Evolutionary conservation across 2,888 invertebrate genomes (phyloP).

Genomic region (Harpalus rubripes): DNA sequence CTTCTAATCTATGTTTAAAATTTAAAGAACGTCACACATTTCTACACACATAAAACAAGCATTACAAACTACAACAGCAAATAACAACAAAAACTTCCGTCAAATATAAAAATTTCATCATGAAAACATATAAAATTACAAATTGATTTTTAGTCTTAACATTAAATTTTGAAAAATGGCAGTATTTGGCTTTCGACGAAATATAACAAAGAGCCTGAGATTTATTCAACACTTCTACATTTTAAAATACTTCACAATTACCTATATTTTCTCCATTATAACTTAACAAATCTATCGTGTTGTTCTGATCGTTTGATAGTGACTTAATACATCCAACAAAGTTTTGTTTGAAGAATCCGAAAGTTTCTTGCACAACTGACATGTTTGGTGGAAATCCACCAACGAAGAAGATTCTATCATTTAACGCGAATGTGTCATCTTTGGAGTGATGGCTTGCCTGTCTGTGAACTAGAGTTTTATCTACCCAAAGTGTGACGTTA

Average conservation of each 20-base stretch:
- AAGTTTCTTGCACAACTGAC: slow-evolving; percentile 73
- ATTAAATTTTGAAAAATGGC: slow-evolving; percentile 52
- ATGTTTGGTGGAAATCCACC: slow-evolving; percentile 76
- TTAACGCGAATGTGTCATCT: slow-evolving; percentile 70
- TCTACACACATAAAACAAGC: slow-evolving; percentile 48
- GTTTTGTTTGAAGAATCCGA: slow-evolving; percentile 75
- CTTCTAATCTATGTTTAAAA: slow-evolving; percentile 56
- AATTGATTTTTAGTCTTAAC: slow-evolving; percentile 6
- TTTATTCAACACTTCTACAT: slow-evolving; percentile 37
- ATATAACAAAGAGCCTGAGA: slow-evolving; percentile 41
- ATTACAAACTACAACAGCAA: slow-evolving; percentile 59
- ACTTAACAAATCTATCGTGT: slow-evolving; percentile 79
- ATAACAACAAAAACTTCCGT: slow-evolving; percentile 50
- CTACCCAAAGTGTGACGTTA: slow-evolving; percentile 77
- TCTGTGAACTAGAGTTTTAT: slow-evolving; percentile 75
- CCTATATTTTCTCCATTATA: slow-evolving; percentile 81
- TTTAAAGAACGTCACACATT: slow-evolving; percentile 30
- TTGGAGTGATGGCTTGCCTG: slow-evolving; percentile 72
- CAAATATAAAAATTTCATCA: slow-evolving; percentile 28
- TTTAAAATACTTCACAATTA: slow-evolving; percentile 78
- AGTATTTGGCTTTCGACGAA: slow-evolving; percentile 61
- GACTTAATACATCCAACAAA: slow-evolving; percentile 78
- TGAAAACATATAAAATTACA: slow-evolving; percentile 54
- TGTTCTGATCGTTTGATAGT: slow-evolving; percentile 75
- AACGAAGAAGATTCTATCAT: slow-evolving; percentile 76